Base-by-base conservation (phyloP, 2,888 invertebrate species). In the Cheilosia scutellata region DNA sequence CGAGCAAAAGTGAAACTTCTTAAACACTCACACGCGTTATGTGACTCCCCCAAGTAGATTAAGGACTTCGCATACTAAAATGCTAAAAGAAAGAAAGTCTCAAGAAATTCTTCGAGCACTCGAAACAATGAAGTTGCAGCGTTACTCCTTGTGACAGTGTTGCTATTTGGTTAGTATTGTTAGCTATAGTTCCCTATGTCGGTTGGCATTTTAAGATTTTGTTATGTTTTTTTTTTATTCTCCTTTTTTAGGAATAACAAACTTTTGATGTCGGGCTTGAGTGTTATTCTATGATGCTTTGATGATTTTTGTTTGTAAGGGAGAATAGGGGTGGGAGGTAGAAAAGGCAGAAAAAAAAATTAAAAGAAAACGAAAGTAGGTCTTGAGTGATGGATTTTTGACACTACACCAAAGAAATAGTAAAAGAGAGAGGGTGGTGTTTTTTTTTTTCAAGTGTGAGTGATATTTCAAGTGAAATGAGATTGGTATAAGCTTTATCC, bases 401-500 rank as follows among this genome's bases (percentile, higher is more conserved):
- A 84, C 75, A 71, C 80, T 37, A 37, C 58, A 65, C 51, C 74
- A 55, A 29, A 68, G 55, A 42, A 79, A 83, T 79, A 68, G 79
- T 74, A 74, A 68, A 49, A 16, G 53, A 57, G 49, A n/a, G 47
- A 16, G 49, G 66, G 51, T 42, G 7, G 2, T 7, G n/a, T 47
- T 47, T n/a, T n/a, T 60, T 20, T 37, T 49, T 62, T 7, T 1
- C 9, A 40, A 49, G 62, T 70, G 55, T 63, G 78, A 71, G 78
- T 71, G 63, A 71, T 63, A 78, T 79, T 79, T 72, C 42, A 80
- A 76, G 71, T 75, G 71, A 84, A 84, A 84, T 80, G 84, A 65
- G 84, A 84, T 84, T 84, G 84, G 80, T 66, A 71, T 84, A 76
- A 82, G 84, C 75, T 62, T 58, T 71, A 82, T 82, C 70, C 82